Evolutionary conservation across 2,888 invertebrate genomes (phyloP).

Genomic region (Phyllotreta striolata): DNA sequence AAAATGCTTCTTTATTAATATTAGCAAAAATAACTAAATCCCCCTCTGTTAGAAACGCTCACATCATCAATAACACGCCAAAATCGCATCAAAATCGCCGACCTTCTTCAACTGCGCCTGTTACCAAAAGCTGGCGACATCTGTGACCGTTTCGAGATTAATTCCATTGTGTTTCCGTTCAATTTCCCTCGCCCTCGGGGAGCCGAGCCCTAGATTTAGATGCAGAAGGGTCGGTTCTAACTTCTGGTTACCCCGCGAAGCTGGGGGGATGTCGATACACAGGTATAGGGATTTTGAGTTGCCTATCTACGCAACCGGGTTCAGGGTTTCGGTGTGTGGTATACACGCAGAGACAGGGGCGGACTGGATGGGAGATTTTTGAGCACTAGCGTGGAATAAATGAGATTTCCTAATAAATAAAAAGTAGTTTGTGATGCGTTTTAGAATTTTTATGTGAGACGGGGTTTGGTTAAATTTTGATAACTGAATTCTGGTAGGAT

Average conservation of each 20-base stretch:
- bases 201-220: constrained; percentile 20
- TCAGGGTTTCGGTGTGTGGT: not conserved
- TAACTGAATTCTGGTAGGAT: too few species aligned
- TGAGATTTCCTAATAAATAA: too few species aligned
- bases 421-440: too few species aligned
- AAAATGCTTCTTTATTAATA: too few species aligned
- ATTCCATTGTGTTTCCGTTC: constrained; percentile 30
- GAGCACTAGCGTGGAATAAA: too few species aligned
- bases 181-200: constrained; percentile 30
- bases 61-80: not conserved
- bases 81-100: constrained; percentile 12
- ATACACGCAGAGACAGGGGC: not conserved
- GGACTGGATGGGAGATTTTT: constrained; percentile 12
- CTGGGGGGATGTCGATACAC: constrained; percentile 20
- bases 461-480: too few species aligned
- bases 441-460: too few species aligned
- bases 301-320: constrained; percentile 24
- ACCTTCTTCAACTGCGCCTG: constrained; percentile 26
- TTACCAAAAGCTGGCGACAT: constrained; percentile 37
- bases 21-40: not conserved
- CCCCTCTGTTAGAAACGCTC: constrained; percentile 1
- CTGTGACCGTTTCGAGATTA: constrained; percentile 26
- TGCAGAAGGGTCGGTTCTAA: constrained; percentile 25
- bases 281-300: constrained; percentile 13
- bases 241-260: constrained; percentile 7